Percentiles rank a stretch among this genome's conserved stretches.
phyloP scores from a whole-genome alignment of 2,113 vertebrate genomes.

The Recurvirostra avosetta region DNA sequence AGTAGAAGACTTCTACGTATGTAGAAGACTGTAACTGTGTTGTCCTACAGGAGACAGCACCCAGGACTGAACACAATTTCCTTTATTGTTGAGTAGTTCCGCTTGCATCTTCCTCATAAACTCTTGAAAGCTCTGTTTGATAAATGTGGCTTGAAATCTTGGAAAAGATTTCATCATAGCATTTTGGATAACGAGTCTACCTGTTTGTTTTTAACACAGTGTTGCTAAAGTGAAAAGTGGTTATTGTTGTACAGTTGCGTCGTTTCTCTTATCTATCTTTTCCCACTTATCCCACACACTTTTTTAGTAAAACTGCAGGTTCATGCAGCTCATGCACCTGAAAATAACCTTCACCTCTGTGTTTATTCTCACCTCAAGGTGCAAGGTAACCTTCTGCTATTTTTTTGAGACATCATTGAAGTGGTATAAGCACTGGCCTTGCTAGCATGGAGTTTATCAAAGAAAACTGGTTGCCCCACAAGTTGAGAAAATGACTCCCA shows the following conservation, averaged over 20 bases:
- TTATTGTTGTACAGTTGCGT: not conserved
- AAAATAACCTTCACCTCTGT: not conserved
- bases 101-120: not conserved
- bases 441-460: not conserved
- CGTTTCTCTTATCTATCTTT: not conserved
- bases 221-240: not conserved
- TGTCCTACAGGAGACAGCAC: not conserved
- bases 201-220: not conserved
- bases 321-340: not conserved
- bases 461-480: not conserved
- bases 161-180: not conserved
- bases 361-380: not conserved
- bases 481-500: not conserved
- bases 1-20: rapidly evolving
- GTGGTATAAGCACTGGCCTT: not conserved
- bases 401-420: not conserved
- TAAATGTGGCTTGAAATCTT: not conserved
- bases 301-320: not conserved
- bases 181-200: not conserved
- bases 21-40: too few relatives aligned
- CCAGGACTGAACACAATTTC: not conserved
- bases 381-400: not conserved
- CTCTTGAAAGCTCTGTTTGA: not conserved
- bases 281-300: not conserved
- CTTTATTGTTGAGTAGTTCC: not conserved